These are phyloP conservation scores for Solen grandis DNA, from an alignment of 1,140 invertebrate genomes.

Conservation along the genomic window DNA sequence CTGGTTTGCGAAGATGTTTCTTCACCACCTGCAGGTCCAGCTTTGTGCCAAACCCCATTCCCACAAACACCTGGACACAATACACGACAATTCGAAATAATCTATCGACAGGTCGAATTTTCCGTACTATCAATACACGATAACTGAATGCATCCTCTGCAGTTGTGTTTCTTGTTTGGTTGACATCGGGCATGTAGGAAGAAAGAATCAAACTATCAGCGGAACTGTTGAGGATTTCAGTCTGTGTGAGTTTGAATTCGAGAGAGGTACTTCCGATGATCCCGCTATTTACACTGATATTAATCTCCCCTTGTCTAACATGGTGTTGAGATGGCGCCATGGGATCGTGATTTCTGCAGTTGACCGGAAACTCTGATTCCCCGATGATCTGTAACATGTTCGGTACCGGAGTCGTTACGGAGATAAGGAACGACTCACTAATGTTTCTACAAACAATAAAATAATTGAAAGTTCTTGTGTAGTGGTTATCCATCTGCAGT, in stretches of 20 bases:
- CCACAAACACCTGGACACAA: constrained; percentile 74
- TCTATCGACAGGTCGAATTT: constrained; percentile 64
- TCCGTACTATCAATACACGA: constrained; percentile 62
- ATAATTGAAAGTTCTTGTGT: constrained; percentile 23
- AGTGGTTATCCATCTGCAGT: constrained; percentile 27
- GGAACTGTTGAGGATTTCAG: not conserved
- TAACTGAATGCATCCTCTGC: constrained; percentile 21
- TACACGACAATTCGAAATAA: constrained; percentile 73
- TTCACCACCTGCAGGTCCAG: constrained; percentile 74
- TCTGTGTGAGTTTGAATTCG: not conserved
- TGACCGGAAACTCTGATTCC: constrained; percentile 2
- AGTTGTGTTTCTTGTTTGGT: not conserved
- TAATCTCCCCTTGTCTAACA: constrained; percentile 5
- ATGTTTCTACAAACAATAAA: constrained; percentile 16
- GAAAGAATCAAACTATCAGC: not conserved
- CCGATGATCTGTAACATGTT: constrained; percentile 9
- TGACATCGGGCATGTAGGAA: not conserved
- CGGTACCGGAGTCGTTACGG: not conserved
- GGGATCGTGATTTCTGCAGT: constrained; percentile 4
- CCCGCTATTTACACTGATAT: constrained; percentile 10
- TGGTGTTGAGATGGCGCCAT: not conserved
- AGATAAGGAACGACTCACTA: constrained; percentile 4
- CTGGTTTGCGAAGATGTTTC: constrained; percentile 70
- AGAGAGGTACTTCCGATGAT: constrained; percentile 7
- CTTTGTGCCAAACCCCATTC: constrained; percentile 79